Base-by-base conservation (phyloP, 2,888 invertebrate genomes). In the Drosophila eohydei region DNA sequence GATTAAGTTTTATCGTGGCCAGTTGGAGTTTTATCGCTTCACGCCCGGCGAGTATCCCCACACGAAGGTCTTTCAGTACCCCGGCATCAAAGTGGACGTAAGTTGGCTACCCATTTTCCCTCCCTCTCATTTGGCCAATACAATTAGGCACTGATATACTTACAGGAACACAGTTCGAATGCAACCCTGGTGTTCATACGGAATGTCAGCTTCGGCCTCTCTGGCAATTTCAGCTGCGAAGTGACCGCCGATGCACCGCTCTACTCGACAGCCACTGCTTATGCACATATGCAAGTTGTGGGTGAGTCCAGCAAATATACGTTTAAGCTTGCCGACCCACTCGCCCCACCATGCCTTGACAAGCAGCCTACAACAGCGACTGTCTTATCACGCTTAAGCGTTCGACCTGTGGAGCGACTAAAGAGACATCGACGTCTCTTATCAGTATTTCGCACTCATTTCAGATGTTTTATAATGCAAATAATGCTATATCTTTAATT, bases 191-290 rank as follows among this genome's bases (percentile, higher is more conserved):
- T 95, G 81, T 94, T 95, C 75, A 94, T 96, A 85, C 94, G 94
- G 71, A 94, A 95, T 87, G 95, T 96, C 68, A 95, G 95, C 91
- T 95, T 95, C 83, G 94, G 94, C 28, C 93, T 95, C 38, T 95
- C 95, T 4, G 96, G 96, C 21, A 95, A 95, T 93, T 95, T 95
- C 93, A 95, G 95, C 92, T 96, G 96, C 85, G 96, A 96, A 92
- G 95, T 95, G 68, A 95, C 95, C 6, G 95, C 95, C 44, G 95
- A 95, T 86, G 94, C 95, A 3, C 95, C 95, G 8, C 94, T 94
- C 30, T 96, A 95, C 88, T 94, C 95, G 69, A 95, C 95, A 0
- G 94, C 94, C 60, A 94, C 94, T 67, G 95, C 94, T 52, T 94
- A 94, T 75, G 95, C 94, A 78, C 95, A 94, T 73, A 94, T 96